phyloP scores from a whole-genome alignment of 2,888 invertebrate genomes.

The Cosmopolites sordidus region DNA sequence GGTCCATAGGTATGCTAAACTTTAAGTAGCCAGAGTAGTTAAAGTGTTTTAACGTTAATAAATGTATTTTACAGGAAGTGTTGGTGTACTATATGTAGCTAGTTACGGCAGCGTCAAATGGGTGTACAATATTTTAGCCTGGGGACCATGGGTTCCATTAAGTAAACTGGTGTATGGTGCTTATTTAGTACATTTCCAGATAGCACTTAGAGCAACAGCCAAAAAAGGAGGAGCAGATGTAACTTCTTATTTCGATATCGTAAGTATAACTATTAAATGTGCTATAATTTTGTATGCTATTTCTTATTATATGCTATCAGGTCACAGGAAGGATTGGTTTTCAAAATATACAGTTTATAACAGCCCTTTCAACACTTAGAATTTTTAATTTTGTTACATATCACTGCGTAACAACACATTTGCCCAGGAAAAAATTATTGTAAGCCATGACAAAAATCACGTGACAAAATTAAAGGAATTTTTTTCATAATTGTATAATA shows the following conservation, averaged over 20 bases:
- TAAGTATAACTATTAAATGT: slow-evolving; percentile 38
- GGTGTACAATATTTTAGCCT: slow-evolving; percentile 50
- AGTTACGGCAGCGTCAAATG: slow-evolving; percentile 49
- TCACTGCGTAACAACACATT: too few relatives aligned
- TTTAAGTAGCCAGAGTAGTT: not conserved
- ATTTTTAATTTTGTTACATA: too few relatives aligned
- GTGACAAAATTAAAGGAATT: too few relatives aligned
- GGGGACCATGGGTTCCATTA: slow-evolving; percentile 57
- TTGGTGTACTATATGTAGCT: slow-evolving; percentile 52
- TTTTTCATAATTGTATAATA: too few relatives aligned
- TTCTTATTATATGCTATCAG: too few relatives aligned
- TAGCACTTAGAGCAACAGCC: slow-evolving; percentile 52
- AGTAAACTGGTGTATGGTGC: slow-evolving; percentile 58
- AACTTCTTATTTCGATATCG: slow-evolving; percentile 43
- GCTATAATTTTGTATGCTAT: too few relatives aligned
- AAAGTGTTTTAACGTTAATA: slow-evolving; percentile 1
- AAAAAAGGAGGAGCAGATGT: slow-evolving; percentile 50
- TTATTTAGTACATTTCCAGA: slow-evolving; percentile 55
- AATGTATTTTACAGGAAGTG: slow-evolving; percentile 16
- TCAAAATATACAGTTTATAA: too few relatives aligned
- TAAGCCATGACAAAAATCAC: too few relatives aligned
- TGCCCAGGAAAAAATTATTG: too few relatives aligned
- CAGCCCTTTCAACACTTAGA: too few relatives aligned
- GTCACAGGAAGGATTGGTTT: too few relatives aligned
- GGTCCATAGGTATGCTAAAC: slow-evolving; percentile 49